Base-by-base conservation (phyloP, 2,888 invertebrate species). In the Mythimna pallens region DNA sequence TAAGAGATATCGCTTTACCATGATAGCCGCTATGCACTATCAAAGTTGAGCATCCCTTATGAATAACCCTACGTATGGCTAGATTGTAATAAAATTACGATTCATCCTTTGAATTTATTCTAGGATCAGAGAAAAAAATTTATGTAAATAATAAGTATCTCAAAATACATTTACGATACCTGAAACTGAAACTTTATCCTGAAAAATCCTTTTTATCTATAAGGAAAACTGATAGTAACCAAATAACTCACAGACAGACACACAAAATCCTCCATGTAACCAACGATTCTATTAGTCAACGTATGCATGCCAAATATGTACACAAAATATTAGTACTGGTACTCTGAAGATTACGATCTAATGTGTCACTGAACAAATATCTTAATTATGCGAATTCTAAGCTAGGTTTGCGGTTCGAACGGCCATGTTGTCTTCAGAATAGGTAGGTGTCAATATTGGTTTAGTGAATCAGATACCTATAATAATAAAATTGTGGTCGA, bases 361-460 rank as follows among this genome's bases (percentile, higher is more conserved):
- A 47, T 54, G 76, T 43, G 30, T 81, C 81, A 70, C 34, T 58
- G n/a, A 34, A 50, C 65, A 58, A 78, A 78, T 70, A 81, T 7
- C 22, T 50, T 63, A 63, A 55, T 76, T 55, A 65, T n/a, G 17
- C 14, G 30, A 52, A 30, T 30, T 40, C 47, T 34, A 55, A 70
- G 79, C 52, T 73, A 40, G 58, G 57, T 34, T 43, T 25, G 61
- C 7, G 74, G 74, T 59, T 17, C 36, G n/a, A 20, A 10, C 43
- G 10, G n/a, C 14, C 4, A 9, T 17, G 6, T 10, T 30, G 43
- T 36, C 22, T 59, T 25, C 7, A 20, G 52, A 65, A 36, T 14
- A 34, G 2, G 22, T 10, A 20, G 8, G 25, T 4, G 34, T 36
- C 36, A 78, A 54, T 57, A 36, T 65, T 73, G 22, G 12, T 62